Evolutionary conservation across 1,140 invertebrate genomes (phyloP).

Genomic region (Carposina sasakii): DNA sequence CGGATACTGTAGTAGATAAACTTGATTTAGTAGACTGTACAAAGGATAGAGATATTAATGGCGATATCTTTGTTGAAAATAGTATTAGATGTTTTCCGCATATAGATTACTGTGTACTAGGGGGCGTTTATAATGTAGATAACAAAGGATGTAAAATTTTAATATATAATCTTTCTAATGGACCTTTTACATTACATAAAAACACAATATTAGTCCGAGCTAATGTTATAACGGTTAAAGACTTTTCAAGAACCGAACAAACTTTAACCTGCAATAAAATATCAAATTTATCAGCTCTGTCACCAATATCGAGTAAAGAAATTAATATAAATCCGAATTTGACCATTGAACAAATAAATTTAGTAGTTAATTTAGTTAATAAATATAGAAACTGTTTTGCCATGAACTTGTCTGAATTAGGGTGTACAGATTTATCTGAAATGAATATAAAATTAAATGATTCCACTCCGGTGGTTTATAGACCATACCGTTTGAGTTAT

Average conservation of each 20-base stretch:
- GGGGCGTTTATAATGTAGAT: background rate
- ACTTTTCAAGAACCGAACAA: background rate
- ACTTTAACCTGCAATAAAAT: background rate
- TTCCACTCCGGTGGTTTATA: background rate
- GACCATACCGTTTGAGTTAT: background rate
- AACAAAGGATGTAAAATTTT: background rate
- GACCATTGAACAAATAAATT: background rate
- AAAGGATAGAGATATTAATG: background rate
- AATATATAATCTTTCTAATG: background rate
- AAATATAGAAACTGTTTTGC: background rate
- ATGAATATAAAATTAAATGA: background rate
- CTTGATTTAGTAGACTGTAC: background rate
- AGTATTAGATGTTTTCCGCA: background rate
- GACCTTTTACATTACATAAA: background rate
- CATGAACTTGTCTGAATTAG: background rate
- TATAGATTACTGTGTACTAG: background rate
- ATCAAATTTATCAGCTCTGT: background rate
- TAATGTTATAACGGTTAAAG: background rate
- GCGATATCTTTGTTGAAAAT: background rate
- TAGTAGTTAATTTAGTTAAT: background rate
- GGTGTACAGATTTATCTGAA: background rate
- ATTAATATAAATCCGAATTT: slow-evolving; percentile 1
- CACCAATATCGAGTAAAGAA: background rate
- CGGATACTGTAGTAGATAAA: background rate
- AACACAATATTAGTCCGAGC: background rate